A percentile compares a stretch with the other conserved stretches of the same genome.
These are phyloP conservation scores for Tragelaphus imberbis DNA, from an alignment of 2,113 vertebrate species.

Conservation along the genomic window DNA sequence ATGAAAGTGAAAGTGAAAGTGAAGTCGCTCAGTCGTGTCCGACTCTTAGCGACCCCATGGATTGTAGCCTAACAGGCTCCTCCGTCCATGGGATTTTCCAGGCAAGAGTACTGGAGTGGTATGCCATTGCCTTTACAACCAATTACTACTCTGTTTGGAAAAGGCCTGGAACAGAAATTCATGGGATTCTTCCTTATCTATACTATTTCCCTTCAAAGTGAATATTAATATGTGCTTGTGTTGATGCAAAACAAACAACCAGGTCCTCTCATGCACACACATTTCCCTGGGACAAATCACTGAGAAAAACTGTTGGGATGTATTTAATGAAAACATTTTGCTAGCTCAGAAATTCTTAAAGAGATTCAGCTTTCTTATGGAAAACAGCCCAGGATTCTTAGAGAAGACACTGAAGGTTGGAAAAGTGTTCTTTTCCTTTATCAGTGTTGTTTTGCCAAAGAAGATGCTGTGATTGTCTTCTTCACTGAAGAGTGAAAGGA, in stretches of 20 bases:
- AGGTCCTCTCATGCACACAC: background rate
- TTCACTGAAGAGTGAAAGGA: background rate
- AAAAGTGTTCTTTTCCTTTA: background rate
- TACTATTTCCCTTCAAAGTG: background rate
- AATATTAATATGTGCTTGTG: background rate
- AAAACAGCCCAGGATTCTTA: background rate
- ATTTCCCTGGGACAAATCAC: background rate
- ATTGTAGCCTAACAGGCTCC: too few relatives aligned
- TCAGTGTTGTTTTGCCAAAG: background rate
- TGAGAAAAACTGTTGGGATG: background rate
- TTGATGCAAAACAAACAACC: background rate
- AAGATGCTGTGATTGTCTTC: background rate
- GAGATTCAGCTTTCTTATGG: background rate
- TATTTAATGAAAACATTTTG: slow-evolving; percentile 1
- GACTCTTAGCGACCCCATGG: too few relatives aligned
- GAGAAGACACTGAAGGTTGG: background rate
- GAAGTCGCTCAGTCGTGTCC: too few relatives aligned
- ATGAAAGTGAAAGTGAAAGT: too few relatives aligned
- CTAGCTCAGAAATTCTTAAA: slow-evolving; percentile 17
- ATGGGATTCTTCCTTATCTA: background rate
- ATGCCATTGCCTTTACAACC: background rate
- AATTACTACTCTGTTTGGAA: background rate
- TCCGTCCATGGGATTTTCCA: too few relatives aligned
- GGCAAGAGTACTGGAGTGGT: too few relatives aligned
- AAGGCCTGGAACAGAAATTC: background rate